Evolutionary conservation across 2,113 vertebrate species (phyloP).

Genomic region (Trematomus loennbergii): DNA sequence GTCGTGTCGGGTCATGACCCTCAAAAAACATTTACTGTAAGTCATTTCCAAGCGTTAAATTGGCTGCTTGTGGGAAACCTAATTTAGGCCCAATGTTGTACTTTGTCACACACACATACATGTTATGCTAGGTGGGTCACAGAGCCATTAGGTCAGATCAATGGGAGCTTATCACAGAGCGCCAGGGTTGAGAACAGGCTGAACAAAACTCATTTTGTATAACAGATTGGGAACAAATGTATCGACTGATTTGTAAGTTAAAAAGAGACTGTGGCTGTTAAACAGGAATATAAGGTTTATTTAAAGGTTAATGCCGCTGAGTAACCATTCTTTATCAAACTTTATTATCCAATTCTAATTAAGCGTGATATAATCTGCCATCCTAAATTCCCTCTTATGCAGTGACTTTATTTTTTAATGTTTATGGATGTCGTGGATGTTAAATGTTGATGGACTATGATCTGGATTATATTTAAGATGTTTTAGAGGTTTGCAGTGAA

Average conservation of each 20-base stretch:
- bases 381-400: neutral
- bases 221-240: constrained; percentile 19
- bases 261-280: neutral
- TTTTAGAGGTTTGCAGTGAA: neutral
- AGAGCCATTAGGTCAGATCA: constrained; percentile 63
- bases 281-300: neutral
- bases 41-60: constrained; percentile 47
- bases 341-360: neutral
- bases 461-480: too few relatives aligned
- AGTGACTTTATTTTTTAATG: neutral
- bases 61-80: constrained; percentile 47
- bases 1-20: constrained; percentile 12
- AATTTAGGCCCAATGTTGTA: constrained; percentile 40
- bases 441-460: neutral
- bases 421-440: neutral
- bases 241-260: neutral
- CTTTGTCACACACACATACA: constrained; percentile 44
- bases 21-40: constrained; percentile 47
- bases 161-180: constrained; percentile 47
- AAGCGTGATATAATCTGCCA: neutral
- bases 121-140: constrained; percentile 49
- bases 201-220: constrained; percentile 23
- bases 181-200: constrained; percentile 11
- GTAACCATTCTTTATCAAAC: too few relatives aligned
- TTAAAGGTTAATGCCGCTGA: neutral